Conservation (phyloP, 1,140 invertebrate genomes). For the Nephotettix cincticeps region DNA sequence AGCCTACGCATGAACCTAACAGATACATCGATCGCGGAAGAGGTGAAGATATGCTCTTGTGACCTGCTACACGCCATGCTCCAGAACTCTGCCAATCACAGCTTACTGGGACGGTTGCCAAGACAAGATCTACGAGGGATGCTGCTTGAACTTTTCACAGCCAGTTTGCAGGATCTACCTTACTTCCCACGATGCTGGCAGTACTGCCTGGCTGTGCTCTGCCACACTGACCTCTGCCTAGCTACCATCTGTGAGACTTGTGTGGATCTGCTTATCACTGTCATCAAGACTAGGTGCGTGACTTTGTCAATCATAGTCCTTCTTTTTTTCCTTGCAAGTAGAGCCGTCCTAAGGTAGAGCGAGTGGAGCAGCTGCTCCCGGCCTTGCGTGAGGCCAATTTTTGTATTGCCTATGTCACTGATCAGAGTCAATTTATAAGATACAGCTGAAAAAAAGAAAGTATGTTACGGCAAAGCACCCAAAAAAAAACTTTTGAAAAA, state of each 20-base stretch:
- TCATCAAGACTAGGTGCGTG: background rate
- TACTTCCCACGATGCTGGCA: background rate
- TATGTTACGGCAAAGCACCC: too few species aligned
- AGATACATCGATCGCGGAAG: background rate
- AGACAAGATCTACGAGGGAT: background rate
- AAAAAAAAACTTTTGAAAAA: too few species aligned
- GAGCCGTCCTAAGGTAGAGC: too few species aligned
- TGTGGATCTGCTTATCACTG: background rate
- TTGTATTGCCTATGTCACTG: too few species aligned
- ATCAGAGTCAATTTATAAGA: too few species aligned
- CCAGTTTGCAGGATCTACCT: background rate
- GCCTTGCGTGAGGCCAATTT: too few species aligned
- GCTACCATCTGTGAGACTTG: background rate
- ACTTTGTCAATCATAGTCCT: too few species aligned
- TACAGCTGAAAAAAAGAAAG: too few species aligned
- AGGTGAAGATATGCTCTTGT: background rate
- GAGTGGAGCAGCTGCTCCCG: too few species aligned
- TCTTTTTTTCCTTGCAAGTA: too few species aligned
- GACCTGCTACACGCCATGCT: slow-evolving; percentile 8
- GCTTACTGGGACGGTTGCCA: background rate
- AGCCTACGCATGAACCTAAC: background rate
- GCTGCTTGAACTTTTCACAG: background rate
- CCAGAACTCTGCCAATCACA: slow-evolving; percentile 2
- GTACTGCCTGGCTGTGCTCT: background rate
- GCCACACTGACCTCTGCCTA: background rate